A percentile compares a stretch with the other conserved stretches of the same genome.
Evolutionary conservation across 1,140 invertebrate genomes (phyloP).

Genomic region (Euura lappo): DNA sequence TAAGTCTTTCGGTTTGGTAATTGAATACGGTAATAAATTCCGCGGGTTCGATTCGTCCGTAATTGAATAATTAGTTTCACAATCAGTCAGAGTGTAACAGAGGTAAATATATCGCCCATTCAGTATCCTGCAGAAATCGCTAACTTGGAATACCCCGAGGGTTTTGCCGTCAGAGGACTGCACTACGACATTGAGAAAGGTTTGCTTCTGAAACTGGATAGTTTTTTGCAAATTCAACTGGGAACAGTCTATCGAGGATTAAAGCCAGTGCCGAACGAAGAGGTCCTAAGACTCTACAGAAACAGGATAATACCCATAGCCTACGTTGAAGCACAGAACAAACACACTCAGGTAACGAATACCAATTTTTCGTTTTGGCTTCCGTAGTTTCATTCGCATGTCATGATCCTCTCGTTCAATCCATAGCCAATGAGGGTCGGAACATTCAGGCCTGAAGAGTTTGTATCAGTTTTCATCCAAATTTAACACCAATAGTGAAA

Average conservation of each 20-base stretch:
- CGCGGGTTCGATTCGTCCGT: background rate
- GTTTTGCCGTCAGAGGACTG: slow-evolving; percentile 91
- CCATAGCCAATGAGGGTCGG: background rate
- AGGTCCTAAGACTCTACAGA: slow-evolving; percentile 87
- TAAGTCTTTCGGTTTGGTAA: slow-evolving; percentile 49
- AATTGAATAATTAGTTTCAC: slow-evolving; percentile 29
- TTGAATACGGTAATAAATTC: slow-evolving; percentile 11
- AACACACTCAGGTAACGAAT: slow-evolving; percentile 58
- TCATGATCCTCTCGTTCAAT: background rate
- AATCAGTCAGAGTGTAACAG: slow-evolving; percentile 11
- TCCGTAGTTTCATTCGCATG: background rate
- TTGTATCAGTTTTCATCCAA: background rate
- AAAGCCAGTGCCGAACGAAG: slow-evolving; percentile 80
- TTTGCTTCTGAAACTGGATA: slow-evolving; percentile 93
- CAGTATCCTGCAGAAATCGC: slow-evolving; percentile 91
- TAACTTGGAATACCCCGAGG: slow-evolving; percentile 82
- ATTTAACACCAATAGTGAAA: no score
- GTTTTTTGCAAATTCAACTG: slow-evolving; percentile 95
- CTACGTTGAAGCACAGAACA: slow-evolving; percentile 73
- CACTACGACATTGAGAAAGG: slow-evolving; percentile 98
- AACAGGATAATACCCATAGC: slow-evolving; percentile 84
- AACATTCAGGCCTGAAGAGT: background rate
- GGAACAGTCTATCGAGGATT: slow-evolving; percentile 92
- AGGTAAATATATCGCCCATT: background rate
- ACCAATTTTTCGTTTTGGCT: background rate